Evolutionary conservation across 1,140 invertebrate species (phyloP).

Genomic region (Drosophila pseudoobscura): DNA sequence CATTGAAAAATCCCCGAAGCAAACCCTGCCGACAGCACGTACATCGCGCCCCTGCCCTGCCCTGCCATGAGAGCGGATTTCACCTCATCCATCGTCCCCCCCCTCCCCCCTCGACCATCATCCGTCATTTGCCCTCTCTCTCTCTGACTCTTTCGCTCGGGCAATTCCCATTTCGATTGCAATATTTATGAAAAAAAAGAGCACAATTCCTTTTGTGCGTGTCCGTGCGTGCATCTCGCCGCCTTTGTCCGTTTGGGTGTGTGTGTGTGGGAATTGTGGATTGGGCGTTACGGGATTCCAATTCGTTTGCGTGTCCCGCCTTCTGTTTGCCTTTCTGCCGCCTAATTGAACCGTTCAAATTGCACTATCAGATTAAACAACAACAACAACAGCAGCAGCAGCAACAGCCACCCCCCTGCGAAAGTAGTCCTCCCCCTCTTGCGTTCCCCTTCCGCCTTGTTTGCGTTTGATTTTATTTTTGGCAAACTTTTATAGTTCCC

Average conservation of each 20-base stretch:
- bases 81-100: too few species aligned
- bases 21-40: too few species aligned
- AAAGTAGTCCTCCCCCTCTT: constrained; percentile 12
- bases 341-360: constrained; percentile 60
- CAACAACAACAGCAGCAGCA: constrained; percentile 1
- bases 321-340: constrained; percentile 44
- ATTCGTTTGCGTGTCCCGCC: constrained; percentile 13
- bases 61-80: too few species aligned
- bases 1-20: too few species aligned
- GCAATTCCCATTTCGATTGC: too few species aligned
- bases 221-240: too few species aligned
- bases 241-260: background rate
- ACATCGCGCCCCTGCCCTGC: too few species aligned
- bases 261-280: constrained; percentile 11
- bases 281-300: constrained; percentile 5
- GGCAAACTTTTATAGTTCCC: constrained; percentile 9
- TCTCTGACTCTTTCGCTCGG: too few species aligned
- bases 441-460: background rate
- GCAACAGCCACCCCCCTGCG: constrained; percentile 8
- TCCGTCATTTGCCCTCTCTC: too few species aligned
- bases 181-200: too few species aligned
- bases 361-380: constrained; percentile 22
- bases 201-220: too few species aligned
- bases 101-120: too few species aligned
- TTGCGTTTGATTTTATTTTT: background rate